These are phyloP conservation scores for Probosciger aterrimus DNA, from an alignment of 2,113 vertebrate genomes.

Conservation along the genomic window DNA sequence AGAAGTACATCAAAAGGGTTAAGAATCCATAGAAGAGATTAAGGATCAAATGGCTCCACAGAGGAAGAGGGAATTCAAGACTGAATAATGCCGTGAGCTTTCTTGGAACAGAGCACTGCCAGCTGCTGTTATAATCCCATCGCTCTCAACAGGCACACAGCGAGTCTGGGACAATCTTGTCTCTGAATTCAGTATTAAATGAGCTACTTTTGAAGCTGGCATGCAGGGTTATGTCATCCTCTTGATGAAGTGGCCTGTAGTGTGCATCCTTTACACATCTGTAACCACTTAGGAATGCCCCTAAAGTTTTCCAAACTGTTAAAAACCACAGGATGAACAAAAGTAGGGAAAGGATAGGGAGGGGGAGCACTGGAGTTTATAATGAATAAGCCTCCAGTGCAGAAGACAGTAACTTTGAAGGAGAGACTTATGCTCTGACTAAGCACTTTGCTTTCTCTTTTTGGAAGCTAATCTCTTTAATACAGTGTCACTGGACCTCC, in stretches of 20 bases:
- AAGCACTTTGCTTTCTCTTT: neutral
- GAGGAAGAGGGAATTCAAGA: conserved; percentile 28
- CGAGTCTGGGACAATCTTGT: neutral
- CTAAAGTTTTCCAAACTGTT: conserved; percentile 9
- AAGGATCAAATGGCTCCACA: conserved; percentile 44
- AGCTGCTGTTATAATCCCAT: conserved; percentile 19
- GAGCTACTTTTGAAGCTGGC: conserved; percentile 42
- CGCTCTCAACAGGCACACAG: conserved; percentile 30
- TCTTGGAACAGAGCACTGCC: conserved; percentile 31
- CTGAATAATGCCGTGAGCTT: conserved; percentile 10
- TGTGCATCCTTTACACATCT: conserved; percentile 45
- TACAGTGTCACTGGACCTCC: neutral
- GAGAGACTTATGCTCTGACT: neutral
- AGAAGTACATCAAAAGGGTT: conserved; percentile 48
- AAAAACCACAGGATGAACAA: neutral
- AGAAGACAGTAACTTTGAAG: neutral
- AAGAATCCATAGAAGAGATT: conserved; percentile 51
- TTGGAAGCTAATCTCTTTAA: neutral
- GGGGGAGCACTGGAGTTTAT: neutral
- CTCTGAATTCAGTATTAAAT: neutral
- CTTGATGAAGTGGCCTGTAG: conserved; percentile 22
- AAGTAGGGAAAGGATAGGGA: neutral
- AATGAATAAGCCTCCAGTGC: neutral
- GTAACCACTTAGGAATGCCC: conserved; percentile 33
- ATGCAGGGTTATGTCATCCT: neutral